phyloP scores from a whole-genome alignment of 1,140 invertebrate species.

The Octopus bimaculoides region DNA sequence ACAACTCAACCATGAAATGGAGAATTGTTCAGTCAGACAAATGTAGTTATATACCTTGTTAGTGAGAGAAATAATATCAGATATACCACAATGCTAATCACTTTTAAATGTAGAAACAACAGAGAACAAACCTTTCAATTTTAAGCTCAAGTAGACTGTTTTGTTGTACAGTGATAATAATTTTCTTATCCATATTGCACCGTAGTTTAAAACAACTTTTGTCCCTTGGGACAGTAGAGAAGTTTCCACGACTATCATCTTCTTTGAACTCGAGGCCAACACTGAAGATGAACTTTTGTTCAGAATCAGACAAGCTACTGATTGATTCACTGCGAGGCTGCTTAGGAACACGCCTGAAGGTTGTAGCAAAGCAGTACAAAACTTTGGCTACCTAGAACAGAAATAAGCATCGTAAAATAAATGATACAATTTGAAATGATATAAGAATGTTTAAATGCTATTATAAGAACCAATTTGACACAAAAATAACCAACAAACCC shows the following conservation, averaged over 20 bases:
- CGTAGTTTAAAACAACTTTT: conserved; percentile 87
- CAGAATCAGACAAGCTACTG: conserved; percentile 27
- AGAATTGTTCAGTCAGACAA: no score
- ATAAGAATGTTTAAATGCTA: no score
- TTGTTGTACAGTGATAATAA: conserved; percentile 88
- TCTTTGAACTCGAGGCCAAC: conserved; percentile 87
- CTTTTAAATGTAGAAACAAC: not conserved
- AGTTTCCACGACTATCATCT: conserved; percentile 69
- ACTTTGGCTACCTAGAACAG: conserved; percentile 66
- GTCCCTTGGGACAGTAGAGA: conserved; percentile 83
- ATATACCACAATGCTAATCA: not conserved
- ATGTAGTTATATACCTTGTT: no score
- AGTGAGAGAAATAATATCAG: no score
- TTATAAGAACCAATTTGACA: no score
- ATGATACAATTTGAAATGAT: no score
- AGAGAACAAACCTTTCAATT: conserved; percentile 52
- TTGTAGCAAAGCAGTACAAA: conserved; percentile 84
- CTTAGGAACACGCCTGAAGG: conserved; percentile 71
- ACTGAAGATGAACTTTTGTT: conserved; percentile 67
- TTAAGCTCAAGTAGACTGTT: conserved; percentile 60
- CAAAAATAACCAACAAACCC: no score
- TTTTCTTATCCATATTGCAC: conserved; percentile 85
- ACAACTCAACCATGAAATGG: no score
- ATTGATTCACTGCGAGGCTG: conserved; percentile 22
- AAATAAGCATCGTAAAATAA: no score